These are phyloP conservation scores for Leuciscus waleckii DNA, from an alignment of 2,797 vertebrate genomes.

Conservation along the genomic window DNA sequence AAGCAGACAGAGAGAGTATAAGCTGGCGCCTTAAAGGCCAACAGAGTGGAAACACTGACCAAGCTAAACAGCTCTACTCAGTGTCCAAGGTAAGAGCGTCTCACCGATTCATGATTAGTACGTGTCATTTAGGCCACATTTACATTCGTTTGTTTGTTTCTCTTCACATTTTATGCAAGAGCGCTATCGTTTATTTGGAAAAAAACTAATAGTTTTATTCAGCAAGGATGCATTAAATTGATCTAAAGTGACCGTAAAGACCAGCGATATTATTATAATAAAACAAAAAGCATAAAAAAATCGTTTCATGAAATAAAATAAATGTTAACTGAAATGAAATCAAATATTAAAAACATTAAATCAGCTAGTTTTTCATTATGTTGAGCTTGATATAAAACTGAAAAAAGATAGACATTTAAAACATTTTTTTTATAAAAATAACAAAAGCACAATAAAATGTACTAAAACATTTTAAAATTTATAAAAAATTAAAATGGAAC, in stretches of 20 bases:
- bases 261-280: neutral
- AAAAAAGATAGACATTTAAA: neutral
- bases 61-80: conserved; percentile 80
- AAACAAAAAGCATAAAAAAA: neutral
- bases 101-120: neutral
- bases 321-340: neutral
- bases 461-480: too few species aligned
- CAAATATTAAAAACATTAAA: too few species aligned
- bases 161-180: neutral
- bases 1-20: conserved; percentile 86
- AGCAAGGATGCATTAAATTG: neutral
- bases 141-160: too few species aligned
- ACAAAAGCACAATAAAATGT: neutral
- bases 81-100: conserved; percentile 81
- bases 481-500: neutral
- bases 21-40: conserved; percentile 87
- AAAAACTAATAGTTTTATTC: too few species aligned
- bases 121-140: neutral
- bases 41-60: conserved; percentile 78
- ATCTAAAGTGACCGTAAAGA: neutral
- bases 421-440: neutral
- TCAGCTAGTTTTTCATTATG: neutral
- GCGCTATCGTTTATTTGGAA: neutral
- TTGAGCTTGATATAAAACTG: neutral
- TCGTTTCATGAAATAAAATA: neutral